phyloP scores from a whole-genome alignment of 2,888 invertebrate genomes.

The Trachelus iudaicus region DNA sequence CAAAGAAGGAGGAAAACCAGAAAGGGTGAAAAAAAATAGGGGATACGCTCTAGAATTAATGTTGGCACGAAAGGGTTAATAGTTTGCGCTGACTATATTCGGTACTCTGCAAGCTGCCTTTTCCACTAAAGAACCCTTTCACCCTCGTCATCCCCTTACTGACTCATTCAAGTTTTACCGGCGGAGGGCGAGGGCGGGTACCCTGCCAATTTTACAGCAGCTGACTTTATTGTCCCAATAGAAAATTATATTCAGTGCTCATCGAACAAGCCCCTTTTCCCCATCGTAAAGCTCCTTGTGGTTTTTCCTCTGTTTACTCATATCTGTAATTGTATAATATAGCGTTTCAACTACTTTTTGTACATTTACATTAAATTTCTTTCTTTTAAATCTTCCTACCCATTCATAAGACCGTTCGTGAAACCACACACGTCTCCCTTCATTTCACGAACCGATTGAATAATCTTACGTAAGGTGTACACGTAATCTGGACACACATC shows the following conservation, averaged over 20 bases:
- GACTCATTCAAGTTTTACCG: neutral
- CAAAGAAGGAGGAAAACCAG: neutral
- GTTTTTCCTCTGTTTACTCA: too few species aligned
- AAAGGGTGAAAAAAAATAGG: neutral
- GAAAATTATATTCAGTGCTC: neutral
- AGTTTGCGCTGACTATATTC: slow-evolving; percentile 16
- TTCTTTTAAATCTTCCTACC: too few species aligned
- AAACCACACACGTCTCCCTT: too few species aligned
- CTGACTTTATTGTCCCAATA: neutral
- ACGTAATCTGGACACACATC: too few species aligned
- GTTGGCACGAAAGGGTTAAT: too few species aligned
- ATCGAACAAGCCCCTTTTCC: neutral
- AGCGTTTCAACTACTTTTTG: too few species aligned
- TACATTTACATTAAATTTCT: too few species aligned
- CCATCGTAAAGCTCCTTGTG: neutral
- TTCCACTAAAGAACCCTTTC: slow-evolving; percentile 12
- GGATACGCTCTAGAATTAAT: neutral
- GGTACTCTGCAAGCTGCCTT: slow-evolving; percentile 18
- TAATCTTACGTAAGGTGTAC: too few species aligned
- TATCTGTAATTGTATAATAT: too few species aligned
- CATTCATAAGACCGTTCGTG: too few species aligned
- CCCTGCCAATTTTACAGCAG: neutral
- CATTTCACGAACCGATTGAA: too few species aligned
- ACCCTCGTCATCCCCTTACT: neutral
- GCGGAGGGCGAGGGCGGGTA: neutral